A percentile compares a stretch with the other conserved stretches of the same genome.
These are phyloP conservation scores for Graphium colonna DNA, from an alignment of 2,888 invertebrate species.

Conservation along the genomic window DNA sequence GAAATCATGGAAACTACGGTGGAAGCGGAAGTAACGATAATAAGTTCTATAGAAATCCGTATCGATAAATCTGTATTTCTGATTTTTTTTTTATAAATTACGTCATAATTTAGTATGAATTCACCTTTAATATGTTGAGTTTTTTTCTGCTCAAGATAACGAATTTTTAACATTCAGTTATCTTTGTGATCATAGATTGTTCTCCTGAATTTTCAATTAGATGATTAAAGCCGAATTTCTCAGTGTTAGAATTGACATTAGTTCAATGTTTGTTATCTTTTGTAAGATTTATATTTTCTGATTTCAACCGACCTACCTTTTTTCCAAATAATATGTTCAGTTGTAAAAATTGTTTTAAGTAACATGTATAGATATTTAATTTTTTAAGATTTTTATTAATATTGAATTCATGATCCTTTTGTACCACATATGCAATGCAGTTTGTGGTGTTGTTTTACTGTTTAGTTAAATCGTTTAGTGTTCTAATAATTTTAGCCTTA, in stretches of 20 bases:
- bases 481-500: too few relatives aligned
- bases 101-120: neutral
- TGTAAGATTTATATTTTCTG: neutral
- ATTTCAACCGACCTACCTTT: neutral
- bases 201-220: too few relatives aligned
- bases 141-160: neutral
- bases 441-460: neutral
- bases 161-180: neutral
- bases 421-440: neutral
- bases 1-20: slow-evolving; percentile 41
- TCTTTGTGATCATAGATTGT: neutral
- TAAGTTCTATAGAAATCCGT: slow-evolving; percentile 38
- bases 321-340: too few relatives aligned
- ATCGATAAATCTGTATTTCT: slow-evolving; percentile 33
- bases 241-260: neutral
- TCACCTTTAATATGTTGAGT: neutral
- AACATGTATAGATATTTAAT: too few relatives aligned
- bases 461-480: too few relatives aligned
- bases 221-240: too few relatives aligned
- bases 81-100: neutral
- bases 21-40: slow-evolving; percentile 21
- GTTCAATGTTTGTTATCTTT: neutral
- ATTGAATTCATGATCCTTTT: neutral
- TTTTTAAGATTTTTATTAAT: too few relatives aligned
- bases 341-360: too few relatives aligned